Evolutionary conservation across 92 coral and sea anemone species (phyloP), one percentile per base, ranked within the genome.

Genomic region (Palythoa caribaeorum): DNA sequence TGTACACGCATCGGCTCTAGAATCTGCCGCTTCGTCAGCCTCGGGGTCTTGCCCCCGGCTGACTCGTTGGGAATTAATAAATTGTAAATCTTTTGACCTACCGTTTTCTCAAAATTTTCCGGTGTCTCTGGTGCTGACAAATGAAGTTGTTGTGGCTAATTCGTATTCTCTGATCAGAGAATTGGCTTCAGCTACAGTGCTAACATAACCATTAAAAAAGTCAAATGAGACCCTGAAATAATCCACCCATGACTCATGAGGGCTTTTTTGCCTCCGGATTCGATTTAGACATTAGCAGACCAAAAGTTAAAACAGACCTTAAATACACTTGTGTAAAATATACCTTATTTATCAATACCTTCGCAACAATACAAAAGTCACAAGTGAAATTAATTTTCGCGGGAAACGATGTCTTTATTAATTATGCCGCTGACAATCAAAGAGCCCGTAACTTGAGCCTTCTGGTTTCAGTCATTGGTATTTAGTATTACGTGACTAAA

Each of bases 381-480:
- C 63, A 57, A 57, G 16, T 16, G 14, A 57, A 57, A 57, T 12
- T 12, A 16, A 57, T 57, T 57, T 57, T 57, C 63, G 12, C 63
- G 63, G 14, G 63, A 57, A 57, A 57, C 63, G 15, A 16, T 12
- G 63, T 0, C n/a, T 57, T 57, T 57, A 57, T 57, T 12, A 16
- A 12, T 12, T 57, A 57, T 12, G 63, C 16, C 63, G 16, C 16
- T 16, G 16, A 12, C 63, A 16, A 12, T 17, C 35, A 8, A 35
- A 35, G 48, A 71, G 76, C 48, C 76, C 76, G 48, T 37, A 10
- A 71, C 47, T 65, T 21, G 28, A 17, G 2, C 28, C 35, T 17
- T 21, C 71, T 38, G 76, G 76, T 39, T 38, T 71, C 76, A 48
- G 17, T 5, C 79, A 75, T 75, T 75, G 79, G 55, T 75, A 75